Evolutionary conservation across 92 coral and sea anemone species (phyloP), one percentile per base, ranked within the genome.

Genomic region (Parazoanthus darwini): DNA sequence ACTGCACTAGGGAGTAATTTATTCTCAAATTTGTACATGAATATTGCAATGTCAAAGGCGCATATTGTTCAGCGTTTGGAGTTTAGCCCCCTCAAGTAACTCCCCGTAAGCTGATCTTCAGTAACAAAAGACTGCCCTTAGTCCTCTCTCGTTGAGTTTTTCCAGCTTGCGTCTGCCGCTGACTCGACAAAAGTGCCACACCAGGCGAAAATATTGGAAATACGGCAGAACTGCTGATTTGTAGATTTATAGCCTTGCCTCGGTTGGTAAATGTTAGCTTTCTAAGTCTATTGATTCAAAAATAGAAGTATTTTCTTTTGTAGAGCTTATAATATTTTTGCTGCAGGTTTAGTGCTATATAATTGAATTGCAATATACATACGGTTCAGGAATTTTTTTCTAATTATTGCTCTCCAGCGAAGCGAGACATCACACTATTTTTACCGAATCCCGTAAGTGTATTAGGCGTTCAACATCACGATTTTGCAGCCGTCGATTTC

Each of bases 41-140:
- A 56, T 26, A 81, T 86, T 18, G 90, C 92, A 25, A 88, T 88
- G 33, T 88, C 88, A 89, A 8, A 82, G 83, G 37, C 91, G 77
- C 42, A 39, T 82, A 16, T 91, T 83, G 22, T n/a, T 43, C 16
- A 85, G 85, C 15, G 88, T 76, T 23, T 74, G 83, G 26, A 88
- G 10, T 33, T 85, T 84, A 13, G 89, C 86, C 71, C 91, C 84
- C 36, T n/a, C 51, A 43, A 88, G 37, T 39, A 91, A 79, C 25
- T 91, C 91, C 50, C 68, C 88, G 54, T 88, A 88, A 42, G 89
- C 70, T 5, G 89, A 65, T 1, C 80, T 78, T 89, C 91, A 88
- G 87, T 91, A 91, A 44, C 88, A 77, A 67, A 76, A 88, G 13
- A 88, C 89, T 23, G 89, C 89, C 56, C 91, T 91, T 44, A 91